A percentile compares a stretch with the other conserved stretches of the same genome.
These are phyloP conservation scores for Acanthurus leucopareius DNA, from an alignment of 2,797 vertebrate genomes.

Conservation along the genomic window DNA sequence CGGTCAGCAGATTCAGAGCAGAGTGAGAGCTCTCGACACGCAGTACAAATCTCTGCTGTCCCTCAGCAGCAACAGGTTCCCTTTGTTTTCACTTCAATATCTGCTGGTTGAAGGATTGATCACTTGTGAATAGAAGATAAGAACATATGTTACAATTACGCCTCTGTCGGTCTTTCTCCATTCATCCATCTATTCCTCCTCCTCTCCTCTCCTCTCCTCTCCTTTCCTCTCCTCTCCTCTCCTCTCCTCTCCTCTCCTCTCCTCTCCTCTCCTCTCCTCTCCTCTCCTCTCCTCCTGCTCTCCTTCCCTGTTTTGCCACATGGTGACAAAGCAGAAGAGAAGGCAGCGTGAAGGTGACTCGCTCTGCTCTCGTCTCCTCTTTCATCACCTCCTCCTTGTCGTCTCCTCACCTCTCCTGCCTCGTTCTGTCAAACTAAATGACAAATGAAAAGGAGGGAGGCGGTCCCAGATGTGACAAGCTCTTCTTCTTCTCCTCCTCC, in stretches of 20 bases:
- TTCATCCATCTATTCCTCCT: not conserved
- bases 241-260: too few relatives aligned
- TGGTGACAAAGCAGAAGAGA: slow-evolving; percentile 31
- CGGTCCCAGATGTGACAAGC: slow-evolving; percentile 13
- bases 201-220: too few relatives aligned
- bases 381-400: slow-evolving; percentile 36
- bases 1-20: slow-evolving; percentile 82
- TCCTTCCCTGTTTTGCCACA: not conserved
- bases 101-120: not conserved
- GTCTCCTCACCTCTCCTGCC: slow-evolving; percentile 43
- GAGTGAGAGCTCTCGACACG: slow-evolving; percentile 83
- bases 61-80: slow-evolving; percentile 88
- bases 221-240: too few relatives aligned
- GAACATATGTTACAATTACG: not conserved
- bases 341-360: slow-evolving; percentile 39
- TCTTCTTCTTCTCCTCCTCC: not conserved
- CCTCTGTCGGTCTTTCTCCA: not conserved
- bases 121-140: not conserved
- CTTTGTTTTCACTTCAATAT: not conserved
- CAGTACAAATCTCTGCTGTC: slow-evolving; percentile 86
- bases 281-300: too few relatives aligned
- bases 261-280: too few relatives aligned
- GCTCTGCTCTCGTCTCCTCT: not conserved
- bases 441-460: slow-evolving; percentile 41
- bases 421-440: slow-evolving; percentile 36